phyloP scores from a whole-genome alignment of 1,140 invertebrate genomes.

The Papilio dardanus region DNA sequence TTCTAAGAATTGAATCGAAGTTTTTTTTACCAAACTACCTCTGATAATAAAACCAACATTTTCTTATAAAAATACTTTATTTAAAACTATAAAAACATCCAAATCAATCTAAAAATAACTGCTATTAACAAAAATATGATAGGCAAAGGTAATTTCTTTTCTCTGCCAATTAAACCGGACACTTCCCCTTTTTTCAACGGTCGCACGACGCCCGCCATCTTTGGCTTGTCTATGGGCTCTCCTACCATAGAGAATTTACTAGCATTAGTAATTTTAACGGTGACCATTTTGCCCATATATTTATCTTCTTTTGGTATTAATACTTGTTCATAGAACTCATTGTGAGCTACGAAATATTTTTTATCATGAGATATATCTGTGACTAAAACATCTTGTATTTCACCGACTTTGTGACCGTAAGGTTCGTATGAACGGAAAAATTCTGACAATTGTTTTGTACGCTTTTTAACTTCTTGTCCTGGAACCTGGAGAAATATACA shows the following conservation, averaged over 20 bases:
- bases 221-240: slow-evolving; percentile 83
- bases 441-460: slow-evolving; percentile 94
- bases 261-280: slow-evolving; percentile 89
- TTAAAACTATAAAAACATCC: slow-evolving; percentile 69
- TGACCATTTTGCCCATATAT: slow-evolving; percentile 92
- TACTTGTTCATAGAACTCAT: slow-evolving; percentile 98
- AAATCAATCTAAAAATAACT: slow-evolving; percentile 61
- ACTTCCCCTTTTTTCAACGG: slow-evolving; percentile 81
- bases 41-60: slow-evolving; percentile 42
- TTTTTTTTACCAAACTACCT: slow-evolving; percentile 41
- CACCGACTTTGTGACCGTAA: slow-evolving; percentile 90
- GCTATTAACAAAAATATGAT: slow-evolving; percentile 59
- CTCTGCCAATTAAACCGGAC: slow-evolving; percentile 68
- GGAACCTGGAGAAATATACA: no score
- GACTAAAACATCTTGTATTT: slow-evolving; percentile 92
- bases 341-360: slow-evolving; percentile 96
- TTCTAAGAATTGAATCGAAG: slow-evolving; percentile 39
- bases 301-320: slow-evolving; percentile 90
- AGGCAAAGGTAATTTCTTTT: slow-evolving; percentile 58
- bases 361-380: slow-evolving; percentile 97
- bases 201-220: slow-evolving; percentile 78
- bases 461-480: slow-evolving; percentile 92
- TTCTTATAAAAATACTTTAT: slow-evolving; percentile 52
- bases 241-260: slow-evolving; percentile 95
- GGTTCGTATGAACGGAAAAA: slow-evolving; percentile 96